Evolutionary conservation across 2,888 invertebrate species (phyloP).

Genomic region (Phrixothrix hirtus): DNA sequence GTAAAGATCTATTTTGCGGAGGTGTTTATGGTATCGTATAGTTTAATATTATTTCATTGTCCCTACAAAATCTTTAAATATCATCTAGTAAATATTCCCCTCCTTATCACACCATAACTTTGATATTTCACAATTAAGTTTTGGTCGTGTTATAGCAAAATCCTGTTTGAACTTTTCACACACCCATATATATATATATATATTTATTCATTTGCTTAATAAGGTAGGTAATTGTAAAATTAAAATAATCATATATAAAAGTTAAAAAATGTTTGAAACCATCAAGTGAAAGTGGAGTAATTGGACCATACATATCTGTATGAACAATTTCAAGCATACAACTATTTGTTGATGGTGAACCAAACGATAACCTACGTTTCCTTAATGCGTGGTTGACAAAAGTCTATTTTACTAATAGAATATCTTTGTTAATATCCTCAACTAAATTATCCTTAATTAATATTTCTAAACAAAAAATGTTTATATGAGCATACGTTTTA

Average conservation of each 20-base stretch:
- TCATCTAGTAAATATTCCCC: slow-evolving; percentile 9
- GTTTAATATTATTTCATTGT: slow-evolving; percentile 19
- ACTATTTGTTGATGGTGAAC: slow-evolving; percentile 25
- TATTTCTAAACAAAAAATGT: too few relatives aligned
- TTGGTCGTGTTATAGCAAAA: background rate
- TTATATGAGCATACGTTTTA: too few relatives aligned
- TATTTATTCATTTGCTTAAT: slow-evolving; percentile 13
- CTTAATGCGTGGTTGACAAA: too few relatives aligned
- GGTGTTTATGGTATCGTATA: slow-evolving; percentile 19
- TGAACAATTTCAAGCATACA: slow-evolving; percentile 29
- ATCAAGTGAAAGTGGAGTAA: slow-evolving; percentile 13
- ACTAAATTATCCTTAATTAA: too few relatives aligned
- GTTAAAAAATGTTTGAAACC: slow-evolving; percentile 17
- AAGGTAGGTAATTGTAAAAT: slow-evolving; percentile 11
- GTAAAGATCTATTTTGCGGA: slow-evolving; percentile 19
- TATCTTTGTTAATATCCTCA: too few relatives aligned
- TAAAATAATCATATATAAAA: slow-evolving; percentile 22
- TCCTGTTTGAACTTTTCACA: slow-evolving; percentile 3
- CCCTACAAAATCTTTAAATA: slow-evolving; percentile 10
- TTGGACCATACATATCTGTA: slow-evolving; percentile 28
- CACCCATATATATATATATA: too few relatives aligned
- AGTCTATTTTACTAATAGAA: too few relatives aligned
- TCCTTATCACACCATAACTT: slow-evolving; percentile 5
- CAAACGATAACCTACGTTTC: slow-evolving; percentile 27
- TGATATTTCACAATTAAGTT: background rate